These are phyloP conservation scores for Lutraria lutraria DNA, from an alignment of 2,888 invertebrate species.

Conservation along the genomic window DNA sequence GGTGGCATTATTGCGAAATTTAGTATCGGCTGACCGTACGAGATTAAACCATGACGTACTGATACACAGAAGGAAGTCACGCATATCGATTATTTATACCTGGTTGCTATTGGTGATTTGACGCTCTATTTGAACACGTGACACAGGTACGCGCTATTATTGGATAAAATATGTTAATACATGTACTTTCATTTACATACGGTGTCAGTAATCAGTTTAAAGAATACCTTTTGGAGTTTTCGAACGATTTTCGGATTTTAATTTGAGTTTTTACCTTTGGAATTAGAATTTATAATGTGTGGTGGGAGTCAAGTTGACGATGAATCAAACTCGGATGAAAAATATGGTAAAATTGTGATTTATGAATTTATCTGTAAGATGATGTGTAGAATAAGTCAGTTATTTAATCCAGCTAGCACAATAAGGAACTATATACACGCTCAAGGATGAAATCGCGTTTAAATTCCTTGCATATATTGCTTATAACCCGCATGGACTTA, in stretches of 20 bases:
- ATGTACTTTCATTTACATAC: conserved; percentile 25
- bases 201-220: background rate
- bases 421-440: background rate
- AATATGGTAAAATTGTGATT: conserved; percentile 23
- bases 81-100: conserved; percentile 14
- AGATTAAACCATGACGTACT: background rate
- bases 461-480: too few relatives aligned
- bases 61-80: background rate
- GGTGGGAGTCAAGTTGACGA: conserved; percentile 42
- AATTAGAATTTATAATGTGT: conserved; percentile 35
- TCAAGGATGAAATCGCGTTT: too few relatives aligned
- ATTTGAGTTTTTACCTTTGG: background rate
- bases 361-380: background rate
- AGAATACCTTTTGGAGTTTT: background rate
- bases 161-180: conserved; percentile 23
- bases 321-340: background rate
- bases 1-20: background rate
- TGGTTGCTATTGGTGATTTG: conserved; percentile 34
- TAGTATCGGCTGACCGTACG: background rate
- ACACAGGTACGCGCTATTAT: background rate
- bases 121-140: conserved; percentile 29
- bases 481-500: too few relatives aligned
- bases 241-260: background rate
- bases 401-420: background rate
- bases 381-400: background rate